These are phyloP conservation scores for Cossypha niveicapilla DNA, from an alignment of 2,797 vertebrate genomes.

Conservation along the genomic window DNA sequence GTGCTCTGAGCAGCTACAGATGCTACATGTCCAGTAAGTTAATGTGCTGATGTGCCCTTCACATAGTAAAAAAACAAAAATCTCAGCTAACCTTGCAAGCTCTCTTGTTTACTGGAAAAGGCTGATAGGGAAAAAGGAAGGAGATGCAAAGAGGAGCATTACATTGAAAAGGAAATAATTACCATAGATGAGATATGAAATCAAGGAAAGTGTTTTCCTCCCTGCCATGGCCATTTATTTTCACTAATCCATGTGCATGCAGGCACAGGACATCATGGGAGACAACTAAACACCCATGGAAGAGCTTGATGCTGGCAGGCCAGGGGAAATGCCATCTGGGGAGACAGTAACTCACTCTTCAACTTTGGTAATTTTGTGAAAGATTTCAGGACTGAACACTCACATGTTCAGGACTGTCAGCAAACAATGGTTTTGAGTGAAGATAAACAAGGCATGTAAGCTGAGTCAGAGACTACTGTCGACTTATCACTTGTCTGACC, in stretches of 20 bases:
- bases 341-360: neutral
- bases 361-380: neutral
- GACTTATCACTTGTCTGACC: constrained; percentile 13
- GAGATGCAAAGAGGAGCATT: neutral
- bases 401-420: neutral
- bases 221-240: constrained; percentile 43
- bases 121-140: neutral
- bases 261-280: neutral
- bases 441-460: neutral
- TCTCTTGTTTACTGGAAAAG: neutral
- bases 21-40: neutral
- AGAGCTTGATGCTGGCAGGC: accelerated
- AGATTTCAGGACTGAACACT: neutral
- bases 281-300: neutral
- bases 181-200: constrained; percentile 35
- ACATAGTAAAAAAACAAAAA: neutral
- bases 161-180: constrained; percentile 62
- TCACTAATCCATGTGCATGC: neutral
- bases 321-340: neutral
- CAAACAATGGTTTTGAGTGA: neutral
- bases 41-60: neutral
- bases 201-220: constrained; percentile 58
- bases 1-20: neutral
- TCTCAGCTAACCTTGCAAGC: neutral
- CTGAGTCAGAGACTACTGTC: neutral